A percentile compares a stretch with the other conserved stretches of the same genome.
Conservation (phyloP, 2,797 vertebrate genomes). For the Pangasius macronema region DNA sequence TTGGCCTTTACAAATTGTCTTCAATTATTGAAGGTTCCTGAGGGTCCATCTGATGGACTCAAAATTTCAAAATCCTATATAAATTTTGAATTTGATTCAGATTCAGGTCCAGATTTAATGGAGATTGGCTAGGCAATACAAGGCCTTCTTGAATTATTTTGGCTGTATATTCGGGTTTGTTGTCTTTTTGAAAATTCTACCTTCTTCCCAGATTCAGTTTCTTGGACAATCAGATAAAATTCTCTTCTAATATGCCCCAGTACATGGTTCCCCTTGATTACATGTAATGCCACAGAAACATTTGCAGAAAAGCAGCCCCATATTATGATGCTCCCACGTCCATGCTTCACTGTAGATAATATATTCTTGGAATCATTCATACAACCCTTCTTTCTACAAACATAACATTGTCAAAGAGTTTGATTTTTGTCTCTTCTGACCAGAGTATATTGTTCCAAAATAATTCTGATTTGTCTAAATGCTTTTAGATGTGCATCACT, state of each 20-base stretch:
- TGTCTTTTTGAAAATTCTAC: neutral
- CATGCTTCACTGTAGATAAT: neutral
- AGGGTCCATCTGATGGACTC: neutral
- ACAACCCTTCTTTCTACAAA: neutral
- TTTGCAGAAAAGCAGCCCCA: neutral
- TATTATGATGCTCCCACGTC: neutral
- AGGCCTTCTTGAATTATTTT: neutral
- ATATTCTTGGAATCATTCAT: neutral
- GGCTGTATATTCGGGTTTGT: neutral
- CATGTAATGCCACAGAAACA: neutral
- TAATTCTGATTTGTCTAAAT: neutral
- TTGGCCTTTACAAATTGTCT: neutral
- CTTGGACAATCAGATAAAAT: neutral
- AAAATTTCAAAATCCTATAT: neutral
- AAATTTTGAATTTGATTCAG: neutral
- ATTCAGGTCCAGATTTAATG: neutral
- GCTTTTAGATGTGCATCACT: neutral
- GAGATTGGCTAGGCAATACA: neutral
- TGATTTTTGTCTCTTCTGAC: neutral
- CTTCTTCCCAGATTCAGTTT: neutral
- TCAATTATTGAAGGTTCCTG: neutral
- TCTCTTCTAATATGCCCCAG: neutral
- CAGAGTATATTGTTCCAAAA: neutral
- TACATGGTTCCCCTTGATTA: neutral
- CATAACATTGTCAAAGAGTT: neutral